Evolutionary conservation across 92 coral and sea anemone species (phyloP), one percentile per base, ranked within the genome.

Genomic region (Parazoanthus swiftii): DNA sequence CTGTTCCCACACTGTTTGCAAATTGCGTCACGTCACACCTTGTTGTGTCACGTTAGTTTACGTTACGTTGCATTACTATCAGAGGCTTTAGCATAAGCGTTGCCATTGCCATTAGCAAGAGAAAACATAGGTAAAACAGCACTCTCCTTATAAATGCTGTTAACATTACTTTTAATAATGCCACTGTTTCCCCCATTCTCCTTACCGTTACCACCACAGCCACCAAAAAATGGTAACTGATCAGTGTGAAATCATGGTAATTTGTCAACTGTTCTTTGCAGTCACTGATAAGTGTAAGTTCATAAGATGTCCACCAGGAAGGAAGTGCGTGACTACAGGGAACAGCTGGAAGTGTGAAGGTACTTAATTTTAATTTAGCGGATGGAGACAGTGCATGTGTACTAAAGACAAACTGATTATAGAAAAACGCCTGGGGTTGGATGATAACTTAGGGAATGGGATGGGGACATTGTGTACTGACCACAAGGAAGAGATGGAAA

Each of bases 341-440:
- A 26, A 25, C 18, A 72, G 76, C 76, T 72, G 76, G 76, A 72
- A 72, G 76, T 72, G 77, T 36, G 77, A 74, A 74, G 77, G 77
- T 74, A 39, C 42, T 39, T 39, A 39, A 39, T 39, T 39, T 39
- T 39, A 74, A 14, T 23, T 74, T 74, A 36, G 39, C 46, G 46
- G 46, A 33, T 74, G 18, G 46, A 46, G 77, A 74, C 8, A 74
- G 8, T 16, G n/a, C n/a, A n/a, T n/a, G 46, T 74, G 42, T 13
- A 74, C 26, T 29, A 29, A 29, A 29, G 33, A 29, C 33, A 0
- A 29, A 29, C 33, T 74, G 44, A 13, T 16, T n/a, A 2, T 18
- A 63, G 25, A 0, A 14, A 63, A 63, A 13, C 1, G 26, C 25
- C 21, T 7, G 26, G 16, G 3, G 6, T 18, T 3, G 1, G 70